Evolutionary conservation across 1,140 invertebrate genomes (phyloP), one percentile per base, ranked within the genome.

Genomic region (Laupala kohalensis): DNA sequence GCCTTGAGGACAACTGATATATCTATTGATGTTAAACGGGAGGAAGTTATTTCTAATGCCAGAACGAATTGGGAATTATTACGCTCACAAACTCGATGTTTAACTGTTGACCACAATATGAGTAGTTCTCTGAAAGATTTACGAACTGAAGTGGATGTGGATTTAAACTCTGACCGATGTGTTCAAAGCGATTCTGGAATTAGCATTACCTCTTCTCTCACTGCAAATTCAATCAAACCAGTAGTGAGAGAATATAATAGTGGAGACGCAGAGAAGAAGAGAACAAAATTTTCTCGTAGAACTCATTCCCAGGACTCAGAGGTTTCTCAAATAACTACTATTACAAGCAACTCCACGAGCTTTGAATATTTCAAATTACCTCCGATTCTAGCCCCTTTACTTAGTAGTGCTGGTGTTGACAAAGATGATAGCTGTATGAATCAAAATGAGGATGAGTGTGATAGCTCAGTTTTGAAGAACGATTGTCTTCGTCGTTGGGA

Each of bases 11-110:
- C 85, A n/a, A 86, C 86, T 29, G 85, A 88, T 74, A 85, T 87
- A 3, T 87, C 86, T 74, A 84, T 87, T 72, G 89, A 85, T 73
- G 86, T 86, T 27, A 81, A 86, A 1, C 80, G 90, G 4, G 90
- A 92, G 76, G 88, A 92, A 79, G 86, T 92, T 2, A 92, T 92
- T 70, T 88, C 89, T 28, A 92, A 92, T 78, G 91, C 90, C 1
- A 85, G 90, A 74, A 90, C 89, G 3, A 92, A 92, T 75, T 92
- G 91, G 90, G 90, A 93, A 78, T 78, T 91, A 66, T 78, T 91
- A 2, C 84, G 89, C 75, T 89, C 87, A 9, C 88, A 89, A 81
- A 87, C 83, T 67, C 88, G 84, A 81, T 83, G 79, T 72, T 75
- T 69, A 62, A n/a, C 74, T 69, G 24, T 75, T 73, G 77, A 5